Conservation (phyloP, 2,888 invertebrate genomes). For the Cosmia trapezina region DNA sequence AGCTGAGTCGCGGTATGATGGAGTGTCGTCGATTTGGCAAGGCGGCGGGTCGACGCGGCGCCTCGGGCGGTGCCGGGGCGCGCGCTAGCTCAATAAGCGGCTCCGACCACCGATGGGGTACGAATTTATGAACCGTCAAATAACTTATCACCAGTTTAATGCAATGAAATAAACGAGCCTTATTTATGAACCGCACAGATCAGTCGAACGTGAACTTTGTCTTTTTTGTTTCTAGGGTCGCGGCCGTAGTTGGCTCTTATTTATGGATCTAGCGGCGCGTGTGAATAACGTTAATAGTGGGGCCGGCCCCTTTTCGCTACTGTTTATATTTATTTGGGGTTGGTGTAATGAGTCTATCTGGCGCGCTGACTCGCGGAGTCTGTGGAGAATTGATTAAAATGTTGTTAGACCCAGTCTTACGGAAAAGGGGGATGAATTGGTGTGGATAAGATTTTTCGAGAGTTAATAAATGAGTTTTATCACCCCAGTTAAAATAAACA, state of each 20-base stretch:
- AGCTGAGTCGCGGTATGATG: conserved; percentile 81
- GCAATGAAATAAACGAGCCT: conserved; percentile 88
- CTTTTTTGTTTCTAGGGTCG: conserved; percentile 86
- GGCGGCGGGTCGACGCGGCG: conserved; percentile 80
- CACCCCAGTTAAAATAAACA: conserved; percentile 72
- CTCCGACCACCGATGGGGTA: conserved; percentile 80
- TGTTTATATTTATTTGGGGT: conserved; percentile 91
- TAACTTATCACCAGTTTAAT: conserved; percentile 90
- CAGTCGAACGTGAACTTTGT: conserved; percentile 84
- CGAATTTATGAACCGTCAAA: conserved; percentile 89
- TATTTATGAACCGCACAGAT: conserved; percentile 87
- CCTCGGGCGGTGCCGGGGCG: conserved; percentile 77
- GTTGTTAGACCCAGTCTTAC: conserved; percentile 88
- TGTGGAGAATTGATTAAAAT: conserved; percentile 90
- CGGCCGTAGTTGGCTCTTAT: conserved; percentile 84
- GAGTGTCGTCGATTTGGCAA: conserved; percentile 86
- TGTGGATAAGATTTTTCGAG: conserved; percentile 80
- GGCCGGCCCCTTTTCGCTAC: conserved; percentile 86
- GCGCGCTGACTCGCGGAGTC: conserved; percentile 89
- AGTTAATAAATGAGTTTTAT: conserved; percentile 82
- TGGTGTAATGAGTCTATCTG: conserved; percentile 89
- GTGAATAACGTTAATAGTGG: conserved; percentile 90
- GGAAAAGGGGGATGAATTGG: conserved; percentile 85
- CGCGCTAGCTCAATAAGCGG: conserved; percentile 76
- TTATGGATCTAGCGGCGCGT: conserved; percentile 89